Evolutionary conservation across 35 echinoderm and acorn worm genomes (phyloP).

Genomic region (Stichopus chloronotus): DNA sequence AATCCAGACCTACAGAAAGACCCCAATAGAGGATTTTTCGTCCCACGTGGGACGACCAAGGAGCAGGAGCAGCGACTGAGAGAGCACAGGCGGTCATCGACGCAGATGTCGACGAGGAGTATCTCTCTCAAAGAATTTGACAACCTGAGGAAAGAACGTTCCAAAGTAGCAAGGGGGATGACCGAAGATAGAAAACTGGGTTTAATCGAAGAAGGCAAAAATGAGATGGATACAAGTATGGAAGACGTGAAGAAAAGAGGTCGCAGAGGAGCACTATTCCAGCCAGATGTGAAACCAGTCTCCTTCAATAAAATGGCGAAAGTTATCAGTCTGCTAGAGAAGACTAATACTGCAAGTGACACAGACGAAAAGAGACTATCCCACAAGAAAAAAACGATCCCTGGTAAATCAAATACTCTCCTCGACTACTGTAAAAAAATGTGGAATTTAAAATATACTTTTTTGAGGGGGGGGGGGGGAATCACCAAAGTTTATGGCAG

Average conservation of each 20-base stretch:
- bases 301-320: constrained; percentile 26
- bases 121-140: constrained; percentile 50
- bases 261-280: constrained; percentile 30
- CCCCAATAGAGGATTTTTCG: constrained; percentile 21
- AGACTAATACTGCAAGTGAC: not conserved
- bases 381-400: not conserved
- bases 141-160: constrained; percentile 8
- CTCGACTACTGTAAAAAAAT: not conserved
- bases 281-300: constrained; percentile 13
- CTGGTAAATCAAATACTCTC: not conserved
- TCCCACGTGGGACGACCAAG: constrained; percentile 27
- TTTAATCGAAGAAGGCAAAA: not conserved
- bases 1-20: constrained; percentile 43
- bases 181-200: not conserved
- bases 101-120: not conserved
- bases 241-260: constrained; percentile 6
- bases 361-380: not conserved
- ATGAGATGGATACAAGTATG: not conserved
- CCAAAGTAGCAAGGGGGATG: not conserved
- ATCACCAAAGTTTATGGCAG: not conserved
- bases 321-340: not conserved
- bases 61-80: constrained; percentile 10
- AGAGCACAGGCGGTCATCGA: not conserved
- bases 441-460: not conserved
- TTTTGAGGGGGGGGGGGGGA: not conserved